A percentile compares a stretch with the other conserved stretches of the same genome.
Evolutionary conservation across 2,888 invertebrate species (phyloP).

Genomic region (Linhomoeus sp.): DNA sequence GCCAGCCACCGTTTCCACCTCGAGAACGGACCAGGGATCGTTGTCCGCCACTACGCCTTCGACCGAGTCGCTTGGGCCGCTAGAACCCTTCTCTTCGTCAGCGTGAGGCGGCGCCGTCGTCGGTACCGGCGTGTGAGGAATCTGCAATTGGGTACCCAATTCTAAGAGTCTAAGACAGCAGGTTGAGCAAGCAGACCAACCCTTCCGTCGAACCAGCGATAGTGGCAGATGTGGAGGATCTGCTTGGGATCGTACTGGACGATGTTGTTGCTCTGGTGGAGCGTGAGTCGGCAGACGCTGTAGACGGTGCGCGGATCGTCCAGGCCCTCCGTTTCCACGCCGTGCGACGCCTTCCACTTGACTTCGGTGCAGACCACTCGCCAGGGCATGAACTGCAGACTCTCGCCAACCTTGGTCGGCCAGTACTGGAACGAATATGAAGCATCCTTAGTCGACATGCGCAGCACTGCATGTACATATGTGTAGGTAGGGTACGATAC

Average conservation of each 20-base stretch:
- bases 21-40: too few relatives aligned
- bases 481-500: too few relatives aligned
- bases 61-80: too few relatives aligned
- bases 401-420: conserved; percentile 7
- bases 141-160: conserved; percentile 3
- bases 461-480: too few relatives aligned
- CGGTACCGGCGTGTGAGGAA: conserved; percentile 3
- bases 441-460: neutral
- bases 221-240: conserved; percentile 4
- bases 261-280: conserved; percentile 7
- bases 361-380: conserved; percentile 5
- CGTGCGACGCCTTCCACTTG: conserved; percentile 2
- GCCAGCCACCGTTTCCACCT: too few relatives aligned
- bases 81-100: too few relatives aligned
- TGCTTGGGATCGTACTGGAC: conserved; percentile 3
- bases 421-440: conserved; percentile 7
- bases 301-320: conserved; percentile 5
- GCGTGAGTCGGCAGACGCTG: conserved; percentile 6
- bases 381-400: conserved; percentile 7
- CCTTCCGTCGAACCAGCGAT: conserved; percentile 9
- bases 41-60: too few relatives aligned
- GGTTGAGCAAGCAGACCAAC: too few relatives aligned
- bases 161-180: too few relatives aligned
- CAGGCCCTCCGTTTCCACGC: neutral
- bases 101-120: neutral